Percentiles rank a stretch among this genome's conserved stretches.
phyloP scores from a whole-genome alignment of 1,140 invertebrate genomes.

The Dendrolimus punctatus region DNA sequence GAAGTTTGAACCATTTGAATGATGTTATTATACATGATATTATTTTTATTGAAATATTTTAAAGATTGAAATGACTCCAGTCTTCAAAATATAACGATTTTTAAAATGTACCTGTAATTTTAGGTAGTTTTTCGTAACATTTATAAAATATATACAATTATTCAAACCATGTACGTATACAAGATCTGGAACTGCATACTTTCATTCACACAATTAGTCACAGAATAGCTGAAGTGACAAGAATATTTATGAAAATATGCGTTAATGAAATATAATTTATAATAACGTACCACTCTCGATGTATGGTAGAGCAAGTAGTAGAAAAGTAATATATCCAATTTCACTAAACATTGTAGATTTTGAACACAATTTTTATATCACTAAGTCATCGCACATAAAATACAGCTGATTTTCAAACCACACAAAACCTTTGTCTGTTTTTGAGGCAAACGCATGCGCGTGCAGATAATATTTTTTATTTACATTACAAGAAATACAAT shows the following conservation, averaged over 20 bases:
- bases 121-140: too few relatives aligned
- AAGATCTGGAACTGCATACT: too few relatives aligned
- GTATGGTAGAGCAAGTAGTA: constrained; percentile 72
- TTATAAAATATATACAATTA: too few relatives aligned
- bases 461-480: constrained; percentile 68
- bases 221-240: constrained; percentile 3
- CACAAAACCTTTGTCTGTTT: constrained; percentile 74
- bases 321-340: constrained; percentile 73
- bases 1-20: too few relatives aligned
- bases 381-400: constrained; percentile 65
- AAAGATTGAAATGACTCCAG: too few relatives aligned
- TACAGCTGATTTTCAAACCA: constrained; percentile 73
- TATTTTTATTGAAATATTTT: too few relatives aligned
- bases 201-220: too few relatives aligned
- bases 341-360: constrained; percentile 74
- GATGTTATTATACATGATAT: too few relatives aligned
- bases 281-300: constrained; percentile 72
- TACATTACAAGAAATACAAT: constrained; percentile 62
- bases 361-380: constrained; percentile 61
- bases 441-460: constrained; percentile 69
- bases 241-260: constrained; percentile 14
- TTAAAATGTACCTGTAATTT: too few relatives aligned
- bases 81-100: too few relatives aligned
- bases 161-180: too few relatives aligned
- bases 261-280: constrained; percentile 9